phyloP scores from a whole-genome alignment of 2,797 vertebrate species.

The Thripadectes ignobilis region DNA sequence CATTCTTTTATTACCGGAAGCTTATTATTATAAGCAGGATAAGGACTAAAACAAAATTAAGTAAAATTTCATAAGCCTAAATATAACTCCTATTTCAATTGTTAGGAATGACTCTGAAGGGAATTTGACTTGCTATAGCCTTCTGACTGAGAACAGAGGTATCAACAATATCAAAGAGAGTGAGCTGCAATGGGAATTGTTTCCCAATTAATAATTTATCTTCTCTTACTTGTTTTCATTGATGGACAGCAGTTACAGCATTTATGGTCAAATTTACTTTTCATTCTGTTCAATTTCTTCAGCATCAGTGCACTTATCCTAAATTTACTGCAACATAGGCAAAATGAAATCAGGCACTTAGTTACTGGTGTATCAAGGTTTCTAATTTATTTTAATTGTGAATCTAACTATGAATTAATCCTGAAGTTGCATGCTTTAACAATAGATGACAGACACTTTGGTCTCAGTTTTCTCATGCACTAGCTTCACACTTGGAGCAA shows the following conservation, averaged over 20 bases:
- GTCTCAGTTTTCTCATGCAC: not conserved
- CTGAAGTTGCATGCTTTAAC: not conserved
- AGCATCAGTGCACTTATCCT: not conserved
- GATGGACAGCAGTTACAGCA: not conserved
- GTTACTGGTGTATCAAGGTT: not conserved
- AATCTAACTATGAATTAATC: not conserved
- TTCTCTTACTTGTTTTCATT: not conserved
- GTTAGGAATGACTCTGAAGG: not conserved
- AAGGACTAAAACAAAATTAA: slow-evolving; percentile 17
- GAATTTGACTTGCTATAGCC: not conserved
- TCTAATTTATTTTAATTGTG: not conserved
- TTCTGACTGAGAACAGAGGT: not conserved
- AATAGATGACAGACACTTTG: not conserved
- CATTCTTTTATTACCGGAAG: not conserved
- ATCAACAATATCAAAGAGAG: not conserved
- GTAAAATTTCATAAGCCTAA: slow-evolving; percentile 10
- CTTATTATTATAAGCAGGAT: not conserved
- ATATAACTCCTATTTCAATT: not conserved
- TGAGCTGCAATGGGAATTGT: not conserved
- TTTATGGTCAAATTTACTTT: not conserved
- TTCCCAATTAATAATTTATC: not conserved
- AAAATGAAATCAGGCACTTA: not conserved
- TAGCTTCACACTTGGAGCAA: not conserved
- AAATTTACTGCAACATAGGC: not conserved
- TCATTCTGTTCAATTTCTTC: not conserved